phyloP scores from a whole-genome alignment of 1,140 invertebrate species.

The Tenebrio molitor region DNA sequence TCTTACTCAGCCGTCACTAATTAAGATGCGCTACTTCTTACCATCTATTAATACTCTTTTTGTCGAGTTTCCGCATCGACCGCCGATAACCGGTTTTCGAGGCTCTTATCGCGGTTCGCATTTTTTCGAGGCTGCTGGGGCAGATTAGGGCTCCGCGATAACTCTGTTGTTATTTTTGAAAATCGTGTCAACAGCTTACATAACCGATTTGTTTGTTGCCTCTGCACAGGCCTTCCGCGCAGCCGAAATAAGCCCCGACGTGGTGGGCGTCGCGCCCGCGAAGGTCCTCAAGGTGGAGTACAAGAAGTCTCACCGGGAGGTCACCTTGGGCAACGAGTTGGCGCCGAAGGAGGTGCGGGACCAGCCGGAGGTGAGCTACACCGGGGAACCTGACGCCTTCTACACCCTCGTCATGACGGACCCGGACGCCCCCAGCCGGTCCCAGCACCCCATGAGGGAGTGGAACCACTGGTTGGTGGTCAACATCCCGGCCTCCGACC shows the following conservation, averaged over 20 bases:
- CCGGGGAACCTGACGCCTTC: constrained; percentile 70
- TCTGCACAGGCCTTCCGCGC: background rate
- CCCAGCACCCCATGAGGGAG: constrained; percentile 81
- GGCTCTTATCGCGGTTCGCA: no score
- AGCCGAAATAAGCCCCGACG: constrained; percentile 7
- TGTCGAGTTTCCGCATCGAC: background rate
- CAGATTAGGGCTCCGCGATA: background rate
- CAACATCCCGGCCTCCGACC: constrained; percentile 85
- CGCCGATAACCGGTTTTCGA: background rate
- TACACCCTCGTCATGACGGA: constrained; percentile 86
- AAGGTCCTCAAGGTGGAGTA: constrained; percentile 22
- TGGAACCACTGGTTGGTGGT: constrained; percentile 93
- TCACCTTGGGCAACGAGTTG: constrained; percentile 75
- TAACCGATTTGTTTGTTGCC: constrained; percentile 13
- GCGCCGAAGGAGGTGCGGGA: constrained; percentile 76
- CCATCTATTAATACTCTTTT: constrained; percentile 27
- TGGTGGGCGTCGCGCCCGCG: background rate
- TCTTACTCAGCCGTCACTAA: constrained; percentile 3
- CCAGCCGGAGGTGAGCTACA: constrained; percentile 74
- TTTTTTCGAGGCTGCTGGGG: background rate
- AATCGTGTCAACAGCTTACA: constrained; percentile 2
- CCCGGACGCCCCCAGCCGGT: constrained; percentile 90
- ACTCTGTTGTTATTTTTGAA: constrained; percentile 12
- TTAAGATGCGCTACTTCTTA: constrained; percentile 24
- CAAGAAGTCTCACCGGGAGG: constrained; percentile 68